Evolutionary conservation across 2,113 vertebrate genomes (phyloP), one percentile per base, ranked within the genome.

Genomic region (Catagonus wagneri): DNA sequence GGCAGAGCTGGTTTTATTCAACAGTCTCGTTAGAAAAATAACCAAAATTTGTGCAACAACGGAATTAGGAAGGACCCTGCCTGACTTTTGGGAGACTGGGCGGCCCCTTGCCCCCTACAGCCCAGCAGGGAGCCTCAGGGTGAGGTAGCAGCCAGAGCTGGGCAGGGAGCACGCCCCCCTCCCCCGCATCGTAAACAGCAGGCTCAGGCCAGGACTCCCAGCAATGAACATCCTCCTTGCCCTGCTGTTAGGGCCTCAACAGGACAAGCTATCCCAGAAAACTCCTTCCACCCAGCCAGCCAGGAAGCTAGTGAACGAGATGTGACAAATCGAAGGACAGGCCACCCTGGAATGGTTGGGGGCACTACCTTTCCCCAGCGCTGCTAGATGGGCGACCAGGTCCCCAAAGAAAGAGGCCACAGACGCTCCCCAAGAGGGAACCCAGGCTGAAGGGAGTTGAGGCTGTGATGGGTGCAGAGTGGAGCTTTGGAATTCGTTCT

Each of bases 1-100:
- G 16, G 29, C 8, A 0, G 15, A 5, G 6, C 23, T 63, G 17
- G 50, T 83, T 97, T 97, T 97, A 96, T 96, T 96, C 39, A 78
- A 58, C 50, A 25, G 20, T 81, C 16, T 84, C 4, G 0, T 15
- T 39, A 83, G 81, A 95, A 13, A 89, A 83, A 19, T 9, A 74
- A 32, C 52, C 63, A 44, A 29, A 65, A 63, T 0, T 0, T 6
- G 44, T 2, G n/a, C 5, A 32, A 27, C 36, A 2, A 44, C 27
- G 23, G 15, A 36, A 19, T 15, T 22, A 66, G 44, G 52, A 50
- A 65, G 68, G 14, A 13, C 61, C 56, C 52, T 2, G 12, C 68
- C 74, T 52, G 39, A 92, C 63, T 68, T 69, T 66, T 3, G 0
- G 0, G 1, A 6, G 50, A 66, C 7, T 27, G 1, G 71, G 39